Evolutionary conservation across 2,113 vertebrate species (phyloP).

Genomic region (Cephalopterus ornatus): DNA sequence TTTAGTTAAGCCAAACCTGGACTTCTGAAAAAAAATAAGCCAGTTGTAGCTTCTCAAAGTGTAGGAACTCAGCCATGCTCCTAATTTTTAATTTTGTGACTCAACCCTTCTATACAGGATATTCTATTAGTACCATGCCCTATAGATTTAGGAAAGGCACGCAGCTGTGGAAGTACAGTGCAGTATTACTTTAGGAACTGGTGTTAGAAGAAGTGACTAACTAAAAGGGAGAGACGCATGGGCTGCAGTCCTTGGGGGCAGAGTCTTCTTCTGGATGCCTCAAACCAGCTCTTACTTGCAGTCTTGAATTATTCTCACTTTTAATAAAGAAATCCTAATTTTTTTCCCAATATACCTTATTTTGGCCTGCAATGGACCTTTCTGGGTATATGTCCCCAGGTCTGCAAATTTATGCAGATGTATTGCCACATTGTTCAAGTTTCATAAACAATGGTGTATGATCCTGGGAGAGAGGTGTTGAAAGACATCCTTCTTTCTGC

Average conservation of each 20-base stretch:
- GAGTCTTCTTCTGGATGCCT: neutral
- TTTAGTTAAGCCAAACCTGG: neutral
- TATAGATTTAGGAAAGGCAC: neutral
- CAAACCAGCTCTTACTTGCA: neutral
- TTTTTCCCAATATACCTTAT: neutral
- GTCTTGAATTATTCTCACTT: neutral
- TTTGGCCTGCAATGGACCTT: neutral
- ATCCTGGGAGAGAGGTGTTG: neutral
- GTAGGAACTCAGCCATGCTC: neutral
- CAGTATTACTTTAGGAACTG: neutral
- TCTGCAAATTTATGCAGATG: neutral
- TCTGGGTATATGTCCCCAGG: neutral
- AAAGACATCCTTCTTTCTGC: neutral
- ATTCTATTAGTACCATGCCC: neutral
- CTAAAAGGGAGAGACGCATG: fast-evolving
- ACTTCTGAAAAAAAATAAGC: neutral
- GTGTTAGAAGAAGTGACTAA: neutral
- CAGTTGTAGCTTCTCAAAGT: neutral
- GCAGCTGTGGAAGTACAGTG: neutral
- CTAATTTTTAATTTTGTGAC: neutral
- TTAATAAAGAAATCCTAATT: neutral
- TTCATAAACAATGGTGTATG: neutral
- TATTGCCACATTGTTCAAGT: neutral
- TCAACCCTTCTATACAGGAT: neutral
- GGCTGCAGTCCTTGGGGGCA: neutral